phyloP scores from a whole-genome alignment of 1,140 invertebrate species.

The Delia radicum region DNA sequence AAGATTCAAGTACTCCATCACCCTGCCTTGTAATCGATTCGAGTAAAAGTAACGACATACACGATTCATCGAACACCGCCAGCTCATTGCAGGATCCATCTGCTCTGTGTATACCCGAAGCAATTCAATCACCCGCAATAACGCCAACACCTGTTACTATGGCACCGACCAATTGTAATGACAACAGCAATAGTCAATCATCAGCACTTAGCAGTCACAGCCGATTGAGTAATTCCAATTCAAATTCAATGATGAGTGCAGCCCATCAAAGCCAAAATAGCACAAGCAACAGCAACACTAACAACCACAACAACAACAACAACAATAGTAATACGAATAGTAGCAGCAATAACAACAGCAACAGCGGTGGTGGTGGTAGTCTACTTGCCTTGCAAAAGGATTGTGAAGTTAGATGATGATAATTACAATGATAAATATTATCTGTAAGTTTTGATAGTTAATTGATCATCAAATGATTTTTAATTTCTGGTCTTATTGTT shows the following conservation, averaged over 20 bases:
- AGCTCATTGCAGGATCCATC: slow-evolving; percentile 41
- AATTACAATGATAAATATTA: slow-evolving; percentile 35
- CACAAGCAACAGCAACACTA: slow-evolving; percentile 26
- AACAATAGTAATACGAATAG: slow-evolving; percentile 32
- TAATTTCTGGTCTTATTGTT: no score
- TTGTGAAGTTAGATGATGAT: slow-evolving; percentile 85
- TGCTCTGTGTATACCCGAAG: slow-evolving; percentile 7
- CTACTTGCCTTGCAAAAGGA: slow-evolving; percentile 71
- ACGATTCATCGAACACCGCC: slow-evolving; percentile 39
- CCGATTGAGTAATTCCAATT: slow-evolving; percentile 33
- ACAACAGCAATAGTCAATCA: slow-evolving; percentile 18
- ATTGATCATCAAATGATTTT: no score
- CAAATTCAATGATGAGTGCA: slow-evolving; percentile 34
- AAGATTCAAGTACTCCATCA: slow-evolving; percentile 48
- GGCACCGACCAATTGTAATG: slow-evolving; percentile 12
- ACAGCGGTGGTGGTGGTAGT: slow-evolving; percentile 36
- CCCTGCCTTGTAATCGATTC: slow-evolving; percentile 49
- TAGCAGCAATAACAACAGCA: slow-evolving; percentile 30
- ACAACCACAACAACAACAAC: slow-evolving; percentile 37
- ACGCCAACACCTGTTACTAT: not conserved
- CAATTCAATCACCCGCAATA: not conserved
- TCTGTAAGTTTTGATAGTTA: not conserved
- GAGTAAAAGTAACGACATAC: slow-evolving; percentile 48
- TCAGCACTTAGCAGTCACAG: slow-evolving; percentile 10
- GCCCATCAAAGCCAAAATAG: not conserved